Conservation (phyloP, 2,113 vertebrate genomes). For the Nestor notabilis region DNA sequence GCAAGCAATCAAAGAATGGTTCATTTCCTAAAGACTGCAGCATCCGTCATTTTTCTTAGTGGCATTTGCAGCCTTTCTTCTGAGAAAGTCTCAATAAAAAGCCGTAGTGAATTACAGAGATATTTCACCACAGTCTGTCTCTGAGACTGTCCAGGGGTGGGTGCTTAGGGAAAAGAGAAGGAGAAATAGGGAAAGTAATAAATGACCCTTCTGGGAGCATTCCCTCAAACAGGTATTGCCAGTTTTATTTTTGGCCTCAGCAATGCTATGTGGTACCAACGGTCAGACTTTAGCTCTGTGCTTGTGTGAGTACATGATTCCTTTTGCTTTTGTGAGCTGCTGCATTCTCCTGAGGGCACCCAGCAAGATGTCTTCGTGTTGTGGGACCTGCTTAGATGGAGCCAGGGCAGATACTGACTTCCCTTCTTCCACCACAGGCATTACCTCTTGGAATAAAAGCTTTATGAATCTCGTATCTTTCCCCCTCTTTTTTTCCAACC, state of each 20-base stretch:
- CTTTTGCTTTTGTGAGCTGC: neutral
- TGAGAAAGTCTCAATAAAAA: neutral
- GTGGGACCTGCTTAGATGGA: neutral
- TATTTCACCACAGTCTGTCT: neutral
- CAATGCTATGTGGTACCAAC: neutral
- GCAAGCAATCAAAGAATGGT: constrained; percentile 54
- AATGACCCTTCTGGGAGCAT: neutral
- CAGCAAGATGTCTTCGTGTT: neutral
- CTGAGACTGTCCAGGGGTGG: neutral
- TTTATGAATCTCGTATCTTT: neutral
- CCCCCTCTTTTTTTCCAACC: neutral
- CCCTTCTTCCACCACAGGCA: neutral
- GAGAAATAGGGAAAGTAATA: neutral
- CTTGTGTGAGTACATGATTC: fast-evolving
- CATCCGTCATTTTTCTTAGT: constrained; percentile 23
- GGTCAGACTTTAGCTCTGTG: neutral
- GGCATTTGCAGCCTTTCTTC: neutral
- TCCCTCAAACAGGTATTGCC: neutral
- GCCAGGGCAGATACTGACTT: neutral
- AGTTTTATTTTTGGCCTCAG: neutral
- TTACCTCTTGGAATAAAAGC: neutral
- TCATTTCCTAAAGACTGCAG: constrained; percentile 49
- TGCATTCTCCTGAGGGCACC: neutral
- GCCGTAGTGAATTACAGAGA: neutral
- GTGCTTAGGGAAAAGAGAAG: neutral